Evolutionary conservation across 2,113 vertebrate species (phyloP), one percentile per base, ranked within the genome.

Genomic region (Cheilinus undulatus): DNA sequence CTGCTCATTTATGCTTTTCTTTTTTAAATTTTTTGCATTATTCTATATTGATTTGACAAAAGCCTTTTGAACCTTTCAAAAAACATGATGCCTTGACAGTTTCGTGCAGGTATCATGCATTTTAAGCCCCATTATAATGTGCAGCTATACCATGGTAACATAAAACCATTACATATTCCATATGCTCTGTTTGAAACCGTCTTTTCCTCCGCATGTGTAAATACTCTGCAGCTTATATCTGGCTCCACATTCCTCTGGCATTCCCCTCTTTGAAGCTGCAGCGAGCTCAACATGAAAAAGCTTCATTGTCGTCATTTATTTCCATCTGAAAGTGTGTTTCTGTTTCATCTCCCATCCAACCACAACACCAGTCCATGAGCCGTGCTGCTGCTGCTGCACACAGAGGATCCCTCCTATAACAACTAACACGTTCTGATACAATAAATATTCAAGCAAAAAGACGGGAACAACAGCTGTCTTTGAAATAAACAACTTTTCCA

Each of bases 241-340:
- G 42, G 43, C 28, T 40, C 7, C 38, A 49, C 8, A 24, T 62
- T 52, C 61, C 76, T 57, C 36, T 14, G 38, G 48, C 52, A n/a
- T 14, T 7, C 0, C 26, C 49, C 23, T n/a, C 73, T 88, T 80
- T 86, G 74, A 89, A 74, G 69, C 58, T 50, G 46, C 62, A 59
- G 61, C 26, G 19, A 54, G 56, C 78, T 54, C 62, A 54, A 73
- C 65, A 72, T 64, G 42, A 66, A 83, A 80, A 81, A 59, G 57
- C 30, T 51, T 42, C 45, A 63, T 58, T 68, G 64, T 71, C 74
- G 27, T 52, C 56, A 72, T 76, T 56, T 75, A 81, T 89, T 86
- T 79, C 30, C 64, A 61, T 80, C 70, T 67, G 69, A 82, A 64
- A 48, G 66, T 24, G 50, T 65, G 52, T 58, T 64, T 34, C 23